Conservation (phyloP, 2,888 invertebrate species). For the Tenthredo notha region DNA sequence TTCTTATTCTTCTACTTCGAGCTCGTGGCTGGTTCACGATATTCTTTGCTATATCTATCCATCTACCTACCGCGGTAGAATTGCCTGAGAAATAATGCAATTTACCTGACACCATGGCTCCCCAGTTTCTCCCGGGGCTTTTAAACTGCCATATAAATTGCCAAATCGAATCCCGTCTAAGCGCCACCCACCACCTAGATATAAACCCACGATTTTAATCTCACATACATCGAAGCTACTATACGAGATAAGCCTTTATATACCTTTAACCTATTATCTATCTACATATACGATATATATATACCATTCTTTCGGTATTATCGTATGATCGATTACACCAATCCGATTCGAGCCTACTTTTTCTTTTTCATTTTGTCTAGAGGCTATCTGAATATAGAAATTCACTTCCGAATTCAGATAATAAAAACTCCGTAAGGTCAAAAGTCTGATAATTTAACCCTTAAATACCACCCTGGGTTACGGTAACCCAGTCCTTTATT, state of each 20-base stretch:
- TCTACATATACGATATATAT: neutral
- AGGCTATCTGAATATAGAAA: too few relatives aligned
- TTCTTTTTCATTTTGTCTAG: too few relatives aligned
- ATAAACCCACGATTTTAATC: slow-evolving; percentile 33
- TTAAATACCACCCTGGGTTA: too few relatives aligned
- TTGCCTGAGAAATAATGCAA: slow-evolving; percentile 33
- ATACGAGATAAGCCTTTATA: neutral
- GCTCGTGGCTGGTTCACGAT: neutral
- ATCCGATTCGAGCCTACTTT: neutral
- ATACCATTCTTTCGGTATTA: neutral
- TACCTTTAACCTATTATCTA: neutral
- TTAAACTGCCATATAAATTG: slow-evolving; percentile 40
- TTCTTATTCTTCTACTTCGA: neutral
- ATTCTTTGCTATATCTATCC: neutral
- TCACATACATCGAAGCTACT: neutral
- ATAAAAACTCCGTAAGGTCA: too few relatives aligned
- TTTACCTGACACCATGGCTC: slow-evolving; percentile 24
- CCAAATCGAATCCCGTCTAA: slow-evolving; percentile 38
- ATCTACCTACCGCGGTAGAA: neutral
- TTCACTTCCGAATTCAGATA: too few relatives aligned
- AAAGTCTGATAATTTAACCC: too few relatives aligned
- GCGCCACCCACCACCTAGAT: neutral
- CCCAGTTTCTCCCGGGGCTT: slow-evolving; percentile 19
- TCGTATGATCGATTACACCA: neutral
- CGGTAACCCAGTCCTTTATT: too few relatives aligned